Conservation (phyloP, 1,140 invertebrate species). For the Oryzaephilus surinamensis region DNA sequence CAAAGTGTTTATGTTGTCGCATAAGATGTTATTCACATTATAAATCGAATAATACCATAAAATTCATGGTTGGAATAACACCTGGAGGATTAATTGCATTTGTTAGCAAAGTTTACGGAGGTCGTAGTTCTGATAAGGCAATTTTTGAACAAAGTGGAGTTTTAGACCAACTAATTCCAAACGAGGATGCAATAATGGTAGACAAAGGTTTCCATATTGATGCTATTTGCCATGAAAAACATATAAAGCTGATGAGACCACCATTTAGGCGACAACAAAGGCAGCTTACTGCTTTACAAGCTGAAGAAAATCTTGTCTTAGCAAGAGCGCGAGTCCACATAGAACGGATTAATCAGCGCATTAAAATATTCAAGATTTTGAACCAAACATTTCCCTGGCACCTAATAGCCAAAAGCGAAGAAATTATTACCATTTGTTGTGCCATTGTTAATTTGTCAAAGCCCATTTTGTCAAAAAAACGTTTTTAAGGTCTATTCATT, state of each 20-base stretch:
- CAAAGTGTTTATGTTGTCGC: slow-evolving; percentile 2
- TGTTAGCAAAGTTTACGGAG: slow-evolving; percentile 24
- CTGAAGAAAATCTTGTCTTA: slow-evolving; percentile 18
- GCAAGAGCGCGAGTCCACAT: slow-evolving; percentile 14
- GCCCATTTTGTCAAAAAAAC: too few relatives aligned
- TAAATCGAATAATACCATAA: slow-evolving; percentile 19
- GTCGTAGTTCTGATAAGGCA: slow-evolving; percentile 20
- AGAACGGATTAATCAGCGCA: slow-evolving; percentile 7
- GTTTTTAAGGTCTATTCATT: too few relatives aligned
- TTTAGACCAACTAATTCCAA: background rate
- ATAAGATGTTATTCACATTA: slow-evolving; percentile 9
- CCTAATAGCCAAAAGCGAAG: too few relatives aligned
- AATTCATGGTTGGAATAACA: slow-evolving; percentile 25
- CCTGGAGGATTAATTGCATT: slow-evolving; percentile 26
- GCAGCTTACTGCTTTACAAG: slow-evolving; percentile 12
- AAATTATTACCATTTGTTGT: too few relatives aligned
- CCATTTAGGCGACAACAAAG: slow-evolving; percentile 14
- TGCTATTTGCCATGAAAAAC: slow-evolving; percentile 7
- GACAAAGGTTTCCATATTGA: slow-evolving; percentile 18
- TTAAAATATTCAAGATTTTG: slow-evolving; percentile 12
- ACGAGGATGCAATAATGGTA: slow-evolving; percentile 11
- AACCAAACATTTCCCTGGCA: too few relatives aligned
- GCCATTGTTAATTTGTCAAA: too few relatives aligned
- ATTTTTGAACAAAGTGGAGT: slow-evolving; percentile 17
- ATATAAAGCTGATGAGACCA: slow-evolving; percentile 13